Conservation (phyloP, 1,140 invertebrate species). For the Aethina tumida region DNA sequence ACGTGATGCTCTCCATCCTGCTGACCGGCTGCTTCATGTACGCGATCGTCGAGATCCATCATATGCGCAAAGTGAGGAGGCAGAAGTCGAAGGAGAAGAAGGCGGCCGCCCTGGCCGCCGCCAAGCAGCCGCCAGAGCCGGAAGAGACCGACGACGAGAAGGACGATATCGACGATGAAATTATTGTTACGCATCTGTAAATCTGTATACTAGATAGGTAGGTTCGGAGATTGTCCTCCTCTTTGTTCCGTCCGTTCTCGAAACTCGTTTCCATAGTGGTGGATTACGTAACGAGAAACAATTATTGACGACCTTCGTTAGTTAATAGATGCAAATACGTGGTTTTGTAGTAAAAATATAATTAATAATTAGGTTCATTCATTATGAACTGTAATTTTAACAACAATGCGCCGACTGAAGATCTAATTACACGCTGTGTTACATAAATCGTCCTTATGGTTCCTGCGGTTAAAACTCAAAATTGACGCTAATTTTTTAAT, state of each 20-base stretch:
- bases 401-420: no score
- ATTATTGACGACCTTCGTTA: background rate
- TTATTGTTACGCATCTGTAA: slow-evolving; percentile 74
- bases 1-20: slow-evolving; percentile 73
- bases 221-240: slow-evolving; percentile 1
- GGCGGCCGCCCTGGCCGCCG: slow-evolving; percentile 45
- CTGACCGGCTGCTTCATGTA: slow-evolving; percentile 72
- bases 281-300: no score
- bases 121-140: slow-evolving; percentile 29
- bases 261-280: no score
- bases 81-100: slow-evolving; percentile 63
- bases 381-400: no score
- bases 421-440: no score
- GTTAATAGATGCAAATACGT: background rate
- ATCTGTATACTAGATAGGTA: slow-evolving; percentile 13
- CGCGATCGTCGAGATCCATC: slow-evolving; percentile 69
- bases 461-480: no score
- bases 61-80: slow-evolving; percentile 59
- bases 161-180: slow-evolving; percentile 75
- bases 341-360: background rate
- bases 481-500: no score
- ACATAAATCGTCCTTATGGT: no score
- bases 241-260: slow-evolving; percentile 3
- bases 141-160: slow-evolving; percentile 74
- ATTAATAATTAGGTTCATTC: background rate